Evolutionary conservation across 2,888 invertebrate genomes (phyloP).

Genomic region (Drosophila paranaensis): DNA sequence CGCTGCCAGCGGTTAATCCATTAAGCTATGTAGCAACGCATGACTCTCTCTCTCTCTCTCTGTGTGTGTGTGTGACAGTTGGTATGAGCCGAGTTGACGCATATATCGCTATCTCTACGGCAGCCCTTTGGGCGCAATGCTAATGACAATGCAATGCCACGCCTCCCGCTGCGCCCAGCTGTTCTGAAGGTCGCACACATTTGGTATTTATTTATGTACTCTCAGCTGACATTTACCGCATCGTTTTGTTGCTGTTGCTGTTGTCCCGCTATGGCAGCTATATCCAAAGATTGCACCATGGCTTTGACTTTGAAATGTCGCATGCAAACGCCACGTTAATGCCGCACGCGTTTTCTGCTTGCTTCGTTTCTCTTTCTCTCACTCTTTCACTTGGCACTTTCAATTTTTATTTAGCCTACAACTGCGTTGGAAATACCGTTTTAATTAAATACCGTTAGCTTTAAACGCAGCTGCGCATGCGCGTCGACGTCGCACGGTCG

Average conservation of each 20-base stretch:
- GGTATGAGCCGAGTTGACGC: slow-evolving; percentile 48
- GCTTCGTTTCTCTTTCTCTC: neutral
- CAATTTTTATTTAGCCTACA: slow-evolving; percentile 26
- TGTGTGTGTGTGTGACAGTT: slow-evolving; percentile 36
- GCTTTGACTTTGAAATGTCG: slow-evolving; percentile 78
- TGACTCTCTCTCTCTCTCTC: neutral
- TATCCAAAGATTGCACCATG: slow-evolving; percentile 84
- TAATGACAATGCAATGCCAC: slow-evolving; percentile 75
- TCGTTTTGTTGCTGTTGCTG: slow-evolving; percentile 70
- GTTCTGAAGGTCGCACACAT: slow-evolving; percentile 48
- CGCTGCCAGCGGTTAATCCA: slow-evolving; percentile 78
- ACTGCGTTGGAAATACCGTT: slow-evolving; percentile 16
- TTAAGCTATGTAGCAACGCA: slow-evolving; percentile 64
- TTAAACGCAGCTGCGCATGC: slow-evolving; percentile 67
- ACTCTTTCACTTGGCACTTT: slow-evolving; percentile 27
- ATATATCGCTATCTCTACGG: slow-evolving; percentile 47
- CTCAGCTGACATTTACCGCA: slow-evolving; percentile 73
- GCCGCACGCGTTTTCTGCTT: slow-evolving; percentile 2
- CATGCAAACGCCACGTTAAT: slow-evolving; percentile 56
- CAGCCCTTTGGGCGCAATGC: slow-evolving; percentile 48
- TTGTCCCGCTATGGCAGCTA: slow-evolving; percentile 82
- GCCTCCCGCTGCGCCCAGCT: slow-evolving; percentile 57
- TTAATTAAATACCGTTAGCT: slow-evolving; percentile 46
- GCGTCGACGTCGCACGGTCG: slow-evolving; percentile 54
- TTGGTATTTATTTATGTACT: slow-evolving; percentile 28